Conservation (phyloP, 2,888 invertebrate genomes). For the Lagria hirta region DNA sequence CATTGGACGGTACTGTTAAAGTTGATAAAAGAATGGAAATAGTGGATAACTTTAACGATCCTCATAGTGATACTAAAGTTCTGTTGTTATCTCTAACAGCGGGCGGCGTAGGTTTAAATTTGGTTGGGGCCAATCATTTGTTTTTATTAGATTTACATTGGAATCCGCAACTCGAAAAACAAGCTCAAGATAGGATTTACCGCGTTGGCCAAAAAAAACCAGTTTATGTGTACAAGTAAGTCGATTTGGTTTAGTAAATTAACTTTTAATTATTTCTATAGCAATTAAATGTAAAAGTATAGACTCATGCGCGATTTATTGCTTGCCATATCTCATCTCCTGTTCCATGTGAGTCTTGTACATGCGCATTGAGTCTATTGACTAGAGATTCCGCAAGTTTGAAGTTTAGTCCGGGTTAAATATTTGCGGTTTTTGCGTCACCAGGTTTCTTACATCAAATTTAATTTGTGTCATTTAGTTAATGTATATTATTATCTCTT, state of each 20-base stretch:
- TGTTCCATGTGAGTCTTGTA: no score
- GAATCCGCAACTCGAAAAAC: conserved; percentile 95
- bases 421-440: no score
- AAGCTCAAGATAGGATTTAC: conserved; percentile 93
- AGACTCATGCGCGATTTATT: no score
- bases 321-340: no score
- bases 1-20: conserved; percentile 75
- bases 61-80: conserved; percentile 40
- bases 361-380: no score
- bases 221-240: conserved; percentile 81
- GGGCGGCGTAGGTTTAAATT: conserved; percentile 89
- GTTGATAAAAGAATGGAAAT: conserved; percentile 70
- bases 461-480: no score
- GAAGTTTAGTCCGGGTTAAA: no score
- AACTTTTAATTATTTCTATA: conserved; percentile 5
- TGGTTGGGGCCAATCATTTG: conserved; percentile 90
- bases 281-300: conserved; percentile 9
- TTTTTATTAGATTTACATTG: conserved; percentile 91
- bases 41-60: conserved; percentile 71
- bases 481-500: no score
- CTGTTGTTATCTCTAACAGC: conserved; percentile 87
- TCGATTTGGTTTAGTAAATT: conserved; percentile 21
- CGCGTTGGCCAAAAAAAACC: conserved; percentile 83
- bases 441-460: no score
- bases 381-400: no score